Conservation (phyloP, 2,113 vertebrate genomes). For the Thamnaconus septentrionalis region DNA sequence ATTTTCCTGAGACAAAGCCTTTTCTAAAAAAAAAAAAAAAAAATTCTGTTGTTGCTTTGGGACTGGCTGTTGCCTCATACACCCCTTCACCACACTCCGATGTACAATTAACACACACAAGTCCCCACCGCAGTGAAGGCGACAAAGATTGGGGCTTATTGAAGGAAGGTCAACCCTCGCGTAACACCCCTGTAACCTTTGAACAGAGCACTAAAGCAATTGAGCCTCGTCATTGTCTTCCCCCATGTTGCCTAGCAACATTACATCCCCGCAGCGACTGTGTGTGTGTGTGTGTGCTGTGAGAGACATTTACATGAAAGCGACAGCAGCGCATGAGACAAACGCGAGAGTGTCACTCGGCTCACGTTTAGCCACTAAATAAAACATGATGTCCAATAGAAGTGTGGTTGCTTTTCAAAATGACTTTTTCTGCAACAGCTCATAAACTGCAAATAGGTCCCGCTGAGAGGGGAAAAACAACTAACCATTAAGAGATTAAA, state of each 20-base stretch:
- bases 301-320: slow-evolving; percentile 67
- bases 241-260: slow-evolving; percentile 69
- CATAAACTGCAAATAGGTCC: slow-evolving; percentile 9
- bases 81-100: too few species aligned
- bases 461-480: slow-evolving; percentile 17
- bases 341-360: slow-evolving; percentile 6
- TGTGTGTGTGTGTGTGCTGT: slow-evolving; percentile 22
- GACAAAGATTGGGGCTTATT: slow-evolving; percentile 1
- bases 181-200: slow-evolving; percentile 56
- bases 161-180: slow-evolving; percentile 24
- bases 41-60: slow-evolving; percentile 39
- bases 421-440: neutral
- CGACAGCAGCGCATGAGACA: slow-evolving; percentile 23
- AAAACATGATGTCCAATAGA: slow-evolving; percentile 9
- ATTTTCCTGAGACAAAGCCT: slow-evolving; percentile 31
- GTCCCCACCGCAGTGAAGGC: slow-evolving; percentile 13
- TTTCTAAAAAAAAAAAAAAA: slow-evolving; percentile 16
- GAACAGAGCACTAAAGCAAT: slow-evolving; percentile 55
- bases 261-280: slow-evolving; percentile 44
- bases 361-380: slow-evolving; percentile 18
- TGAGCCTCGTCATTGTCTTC: slow-evolving; percentile 46
- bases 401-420: neutral
- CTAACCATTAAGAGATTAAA: slow-evolving; percentile 27
- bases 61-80: slow-evolving; percentile 17
- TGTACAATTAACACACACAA: too few species aligned